Conservation (phyloP, 2,888 invertebrate genomes). For the Seira musarum region DNA sequence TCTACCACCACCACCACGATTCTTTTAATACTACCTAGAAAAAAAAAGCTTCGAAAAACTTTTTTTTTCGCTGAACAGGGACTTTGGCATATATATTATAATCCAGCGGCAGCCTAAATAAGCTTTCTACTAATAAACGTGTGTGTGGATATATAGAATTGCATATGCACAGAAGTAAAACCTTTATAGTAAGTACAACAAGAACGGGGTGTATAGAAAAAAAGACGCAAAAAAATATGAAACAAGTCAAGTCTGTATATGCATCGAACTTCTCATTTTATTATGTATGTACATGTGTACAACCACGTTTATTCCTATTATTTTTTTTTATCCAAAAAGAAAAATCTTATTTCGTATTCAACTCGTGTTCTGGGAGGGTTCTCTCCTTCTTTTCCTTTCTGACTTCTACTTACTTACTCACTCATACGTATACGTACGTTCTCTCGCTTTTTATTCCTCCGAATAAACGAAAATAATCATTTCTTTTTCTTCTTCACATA, state of each 20-base stretch:
- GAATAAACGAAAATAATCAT: too few species aligned
- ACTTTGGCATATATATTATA: constrained; percentile 63
- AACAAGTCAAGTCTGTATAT: constrained; percentile 13
- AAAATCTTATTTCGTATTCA: constrained; percentile 66
- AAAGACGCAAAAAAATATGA: not conserved
- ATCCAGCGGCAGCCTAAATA: constrained; percentile 58
- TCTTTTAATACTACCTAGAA: too few species aligned
- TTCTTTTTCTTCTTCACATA: too few species aligned
- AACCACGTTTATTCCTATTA: constrained; percentile 13
- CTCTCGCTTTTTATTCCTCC: too few species aligned
- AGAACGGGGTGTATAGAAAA: not conserved
- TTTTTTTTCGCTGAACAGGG: constrained; percentile 28
- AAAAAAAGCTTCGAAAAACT: too few species aligned
- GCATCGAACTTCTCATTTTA: constrained; percentile 16
- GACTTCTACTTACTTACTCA: too few species aligned
- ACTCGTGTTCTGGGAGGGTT: constrained; percentile 62
- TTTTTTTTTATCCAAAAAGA: constrained; percentile 61
- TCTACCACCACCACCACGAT: not conserved
- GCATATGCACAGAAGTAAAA: too few species aligned
- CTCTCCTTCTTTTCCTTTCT: constrained; percentile 40
- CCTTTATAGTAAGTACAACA: not conserved
- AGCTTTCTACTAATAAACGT: constrained; percentile 14
- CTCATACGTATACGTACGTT: too few species aligned
- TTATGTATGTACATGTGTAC: constrained; percentile 26
- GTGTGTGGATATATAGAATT: too few species aligned